phyloP scores from a whole-genome alignment of 2,797 vertebrate genomes.

The Hyperoplus immaculatus region DNA sequence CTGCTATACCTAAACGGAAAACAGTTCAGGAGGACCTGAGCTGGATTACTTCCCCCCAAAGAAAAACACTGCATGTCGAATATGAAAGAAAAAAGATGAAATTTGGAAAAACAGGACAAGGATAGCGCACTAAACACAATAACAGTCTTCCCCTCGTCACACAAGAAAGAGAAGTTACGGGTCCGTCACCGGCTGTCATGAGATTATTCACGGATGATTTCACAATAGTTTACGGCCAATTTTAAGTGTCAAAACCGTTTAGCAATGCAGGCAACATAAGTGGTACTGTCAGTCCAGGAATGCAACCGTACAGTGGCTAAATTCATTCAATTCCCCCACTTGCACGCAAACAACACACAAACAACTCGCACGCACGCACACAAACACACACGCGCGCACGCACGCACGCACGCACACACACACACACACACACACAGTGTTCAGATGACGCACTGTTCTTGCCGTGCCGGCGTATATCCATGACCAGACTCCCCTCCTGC shows the following conservation, averaged over 20 bases:
- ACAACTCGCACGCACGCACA: no score
- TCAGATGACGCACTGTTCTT: slow-evolving; percentile 89
- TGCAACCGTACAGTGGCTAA: slow-evolving; percentile 50
- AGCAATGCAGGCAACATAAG: slow-evolving; percentile 59
- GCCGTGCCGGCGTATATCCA: slow-evolving; percentile 94
- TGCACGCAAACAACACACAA: neutral
- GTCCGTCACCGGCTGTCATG: slow-evolving; percentile 66
- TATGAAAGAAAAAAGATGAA: neutral
- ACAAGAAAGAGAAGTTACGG: slow-evolving; percentile 29
- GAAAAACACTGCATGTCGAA: slow-evolving; percentile 29
- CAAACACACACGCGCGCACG: slow-evolving; percentile 1
- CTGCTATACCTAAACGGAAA: slow-evolving; percentile 63
- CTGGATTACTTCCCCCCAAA: slow-evolving; percentile 53
- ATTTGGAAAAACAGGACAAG: slow-evolving; percentile 11
- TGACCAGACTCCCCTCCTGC: slow-evolving; percentile 92
- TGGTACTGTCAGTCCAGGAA: slow-evolving; percentile 69
- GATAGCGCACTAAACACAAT: slow-evolving; percentile 26
- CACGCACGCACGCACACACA: slow-evolving; percentile 4
- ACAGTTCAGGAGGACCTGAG: slow-evolving; percentile 43
- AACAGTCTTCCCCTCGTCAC: slow-evolving; percentile 25
- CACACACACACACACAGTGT: slow-evolving; percentile 16
- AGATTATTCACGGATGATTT: slow-evolving; percentile 75
- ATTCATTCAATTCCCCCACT: slow-evolving; percentile 8
- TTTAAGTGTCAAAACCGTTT: slow-evolving; percentile 79
- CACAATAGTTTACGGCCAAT: slow-evolving; percentile 78